phyloP scores from a whole-genome alignment of 2,888 invertebrate genomes.

The Creontiades dilutus region DNA sequence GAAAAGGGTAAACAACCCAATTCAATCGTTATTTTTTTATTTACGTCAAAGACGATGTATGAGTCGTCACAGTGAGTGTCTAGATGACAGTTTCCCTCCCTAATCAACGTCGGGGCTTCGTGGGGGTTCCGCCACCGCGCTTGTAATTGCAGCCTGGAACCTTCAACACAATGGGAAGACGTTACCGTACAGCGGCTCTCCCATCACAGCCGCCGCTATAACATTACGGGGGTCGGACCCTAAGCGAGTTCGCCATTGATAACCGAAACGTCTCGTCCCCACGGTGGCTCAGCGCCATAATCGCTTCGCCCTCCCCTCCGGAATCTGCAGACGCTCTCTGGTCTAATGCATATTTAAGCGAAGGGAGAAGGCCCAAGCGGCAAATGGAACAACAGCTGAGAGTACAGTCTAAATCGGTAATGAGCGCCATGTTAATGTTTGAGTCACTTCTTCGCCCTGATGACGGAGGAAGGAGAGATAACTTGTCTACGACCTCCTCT shows the following conservation, averaged over 20 bases:
- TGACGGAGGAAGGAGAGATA: neutral
- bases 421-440: slow-evolving; percentile 44
- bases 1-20: too few species aligned
- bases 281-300: slow-evolving; percentile 12
- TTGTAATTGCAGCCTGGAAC: neutral
- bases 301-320: neutral
- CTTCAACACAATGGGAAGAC: neutral
- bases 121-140: neutral
- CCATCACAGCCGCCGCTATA: neutral
- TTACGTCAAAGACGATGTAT: too few species aligned
- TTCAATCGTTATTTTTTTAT: too few species aligned
- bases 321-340: slow-evolving; percentile 44
- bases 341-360: slow-evolving; percentile 54
- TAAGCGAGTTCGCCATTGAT: slow-evolving; percentile 42
- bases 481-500: neutral
- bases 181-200: neutral
- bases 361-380: neutral
- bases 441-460: neutral
- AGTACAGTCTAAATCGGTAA: slow-evolving; percentile 50
- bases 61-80: too few species aligned
- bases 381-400: slow-evolving; percentile 50
- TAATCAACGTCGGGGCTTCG: neutral
- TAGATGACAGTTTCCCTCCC: neutral
- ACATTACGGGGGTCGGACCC: neutral
- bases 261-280: neutral